Conservation (phyloP, 1,140 invertebrate species). For the Hesperophylax magnus region DNA sequence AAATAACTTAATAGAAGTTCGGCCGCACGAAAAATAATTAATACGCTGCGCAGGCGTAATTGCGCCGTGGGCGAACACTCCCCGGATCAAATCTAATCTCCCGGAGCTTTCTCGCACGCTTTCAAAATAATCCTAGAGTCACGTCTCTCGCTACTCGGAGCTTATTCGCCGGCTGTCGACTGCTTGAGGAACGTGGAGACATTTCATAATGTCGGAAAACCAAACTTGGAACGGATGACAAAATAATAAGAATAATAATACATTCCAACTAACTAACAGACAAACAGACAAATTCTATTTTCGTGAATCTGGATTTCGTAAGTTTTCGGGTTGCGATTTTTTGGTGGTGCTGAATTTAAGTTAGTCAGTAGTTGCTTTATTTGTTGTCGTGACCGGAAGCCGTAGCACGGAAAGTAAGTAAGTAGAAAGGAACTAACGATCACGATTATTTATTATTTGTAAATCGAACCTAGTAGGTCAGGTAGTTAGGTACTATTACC, state of each 20-base stretch:
- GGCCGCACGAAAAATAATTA: slow-evolving; percentile 7
- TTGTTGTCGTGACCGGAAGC: slow-evolving; percentile 1
- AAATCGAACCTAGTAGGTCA: too few relatives aligned
- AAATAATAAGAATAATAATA: neutral
- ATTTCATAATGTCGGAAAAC: slow-evolving; percentile 13
- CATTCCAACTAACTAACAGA: too few relatives aligned
- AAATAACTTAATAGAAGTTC: neutral
- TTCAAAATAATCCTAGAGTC: slow-evolving; percentile 6
- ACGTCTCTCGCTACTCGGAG: neutral
- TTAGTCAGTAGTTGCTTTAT: neutral
- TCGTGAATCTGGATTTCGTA: neutral
- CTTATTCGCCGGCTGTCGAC: neutral
- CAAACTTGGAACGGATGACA: slow-evolving; percentile 6
- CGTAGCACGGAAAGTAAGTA: neutral
- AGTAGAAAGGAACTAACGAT: too few relatives aligned
- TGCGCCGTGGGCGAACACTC: neutral
- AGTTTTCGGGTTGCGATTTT: slow-evolving; percentile 10
- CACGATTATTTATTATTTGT: too few relatives aligned
- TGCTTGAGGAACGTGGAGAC: neutral
- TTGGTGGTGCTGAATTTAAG: too few relatives aligned
- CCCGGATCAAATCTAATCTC: neutral
- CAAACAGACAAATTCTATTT: too few relatives aligned
- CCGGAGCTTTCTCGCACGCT: slow-evolving; percentile 6
- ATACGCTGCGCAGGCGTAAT: neutral
- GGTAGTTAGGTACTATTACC: too few relatives aligned